Evolutionary conservation across 2,797 vertebrate genomes (phyloP).

Genomic region (Tenualosa thibaudeaui): DNA sequence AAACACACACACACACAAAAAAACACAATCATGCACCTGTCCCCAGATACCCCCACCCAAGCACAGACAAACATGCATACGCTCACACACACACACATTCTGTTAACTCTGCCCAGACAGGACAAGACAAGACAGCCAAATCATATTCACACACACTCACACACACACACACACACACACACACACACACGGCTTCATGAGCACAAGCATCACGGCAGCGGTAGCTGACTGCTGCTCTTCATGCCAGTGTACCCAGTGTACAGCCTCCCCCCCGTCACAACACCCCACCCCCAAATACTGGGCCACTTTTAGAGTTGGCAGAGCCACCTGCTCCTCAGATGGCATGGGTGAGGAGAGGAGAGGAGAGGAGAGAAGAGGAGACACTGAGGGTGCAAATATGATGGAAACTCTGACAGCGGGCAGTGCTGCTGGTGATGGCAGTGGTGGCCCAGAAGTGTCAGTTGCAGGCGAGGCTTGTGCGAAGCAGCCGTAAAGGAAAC

Average conservation of each 20-base stretch:
- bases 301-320: conserved; percentile 57
- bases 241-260: background rate
- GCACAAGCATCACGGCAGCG: background rate
- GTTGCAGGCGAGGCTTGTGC: background rate
- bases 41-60: background rate
- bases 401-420: conserved; percentile 27
- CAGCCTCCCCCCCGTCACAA: background rate
- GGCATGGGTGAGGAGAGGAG: background rate
- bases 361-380: background rate
- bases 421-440: conserved; percentile 20
- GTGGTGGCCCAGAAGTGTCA: conserved; percentile 18
- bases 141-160: conserved; percentile 35
- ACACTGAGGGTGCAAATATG: conserved; percentile 11
- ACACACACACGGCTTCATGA: conserved; percentile 25
- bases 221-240: background rate
- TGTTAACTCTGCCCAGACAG: conserved; percentile 31
- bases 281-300: conserved; percentile 42
- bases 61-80: background rate
- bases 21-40: background rate
- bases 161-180: conserved; percentile 40
- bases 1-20: background rate
- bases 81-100: background rate
- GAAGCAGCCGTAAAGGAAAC: background rate
- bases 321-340: conserved; percentile 32
- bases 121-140: background rate